Percentiles rank a stretch among this genome's conserved stretches.
Conservation (phyloP, 2,113 vertebrate species). For the Camelus dromedarius region DNA sequence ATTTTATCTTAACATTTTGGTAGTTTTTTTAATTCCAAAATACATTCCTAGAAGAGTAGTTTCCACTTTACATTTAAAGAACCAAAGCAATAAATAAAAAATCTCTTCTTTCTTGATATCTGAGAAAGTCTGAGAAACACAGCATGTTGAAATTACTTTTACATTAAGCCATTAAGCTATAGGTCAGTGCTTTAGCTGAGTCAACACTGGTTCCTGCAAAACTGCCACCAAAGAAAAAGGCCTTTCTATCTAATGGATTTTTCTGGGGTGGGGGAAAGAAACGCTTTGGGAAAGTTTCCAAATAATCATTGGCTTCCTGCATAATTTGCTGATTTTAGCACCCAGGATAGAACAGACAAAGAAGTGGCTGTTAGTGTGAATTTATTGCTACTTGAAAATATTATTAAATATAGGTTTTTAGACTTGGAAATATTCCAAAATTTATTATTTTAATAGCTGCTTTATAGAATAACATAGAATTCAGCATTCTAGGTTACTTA, state of each 20-base stretch:
- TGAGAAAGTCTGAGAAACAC: conserved; percentile 24
- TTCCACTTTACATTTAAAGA: not conserved
- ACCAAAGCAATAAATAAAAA: not conserved
- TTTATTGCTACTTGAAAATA: conserved; percentile 6
- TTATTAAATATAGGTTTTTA: not conserved
- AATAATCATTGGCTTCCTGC: not conserved
- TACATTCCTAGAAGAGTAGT: not conserved
- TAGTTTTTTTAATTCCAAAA: not conserved
- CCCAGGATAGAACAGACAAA: not conserved
- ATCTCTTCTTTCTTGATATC: not conserved
- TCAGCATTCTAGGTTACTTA: conserved; percentile 20
- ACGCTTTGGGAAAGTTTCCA: conserved; percentile 45
- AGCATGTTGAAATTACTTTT: not conserved
- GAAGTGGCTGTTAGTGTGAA: not conserved
- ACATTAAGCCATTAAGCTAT: conserved; percentile 31
- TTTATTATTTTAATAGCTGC: not conserved
- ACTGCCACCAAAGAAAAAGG: not conserved
- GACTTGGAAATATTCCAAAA: not conserved
- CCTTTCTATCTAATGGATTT: conserved; percentile 7
- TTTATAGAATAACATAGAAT: not conserved
- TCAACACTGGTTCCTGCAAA: conserved; percentile 31
- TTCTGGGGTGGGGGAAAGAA: not conserved
- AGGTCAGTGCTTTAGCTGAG: conserved; percentile 41
- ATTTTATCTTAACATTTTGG: conserved; percentile 41
- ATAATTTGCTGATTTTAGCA: not conserved